These are phyloP conservation scores for Bujurquina vittata DNA, from an alignment of 2,113 vertebrate species.

Conservation along the genomic window DNA sequence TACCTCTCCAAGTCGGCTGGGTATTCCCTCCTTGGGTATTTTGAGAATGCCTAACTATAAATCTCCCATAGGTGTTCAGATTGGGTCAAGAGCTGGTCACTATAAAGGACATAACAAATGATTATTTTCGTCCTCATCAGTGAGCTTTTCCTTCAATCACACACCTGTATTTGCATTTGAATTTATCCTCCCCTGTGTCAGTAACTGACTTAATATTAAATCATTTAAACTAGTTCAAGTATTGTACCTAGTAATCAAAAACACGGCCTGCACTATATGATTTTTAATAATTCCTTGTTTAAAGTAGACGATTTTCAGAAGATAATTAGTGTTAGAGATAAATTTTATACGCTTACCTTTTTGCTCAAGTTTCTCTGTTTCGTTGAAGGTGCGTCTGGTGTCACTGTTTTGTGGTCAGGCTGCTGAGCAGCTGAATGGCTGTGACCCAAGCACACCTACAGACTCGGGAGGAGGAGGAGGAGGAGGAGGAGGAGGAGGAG, in stretches of 20 bases:
- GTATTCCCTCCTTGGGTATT: neutral
- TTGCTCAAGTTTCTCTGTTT: neutral
- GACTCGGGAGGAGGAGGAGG: conserved; percentile 7
- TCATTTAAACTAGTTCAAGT: neutral
- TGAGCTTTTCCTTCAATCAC: neutral
- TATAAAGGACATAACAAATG: neutral
- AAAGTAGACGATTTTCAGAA: too few species aligned
- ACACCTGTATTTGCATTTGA: neutral
- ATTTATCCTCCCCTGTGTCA: neutral
- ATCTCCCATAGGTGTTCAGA: neutral
- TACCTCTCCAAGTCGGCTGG: neutral
- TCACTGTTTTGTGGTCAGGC: neutral
- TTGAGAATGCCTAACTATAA: neutral
- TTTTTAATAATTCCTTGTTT: neutral
- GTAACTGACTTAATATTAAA: neutral
- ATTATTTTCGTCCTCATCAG: neutral
- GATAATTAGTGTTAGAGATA: neutral
- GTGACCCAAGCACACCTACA: neutral
- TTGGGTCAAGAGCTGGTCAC: neutral
- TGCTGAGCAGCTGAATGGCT: neutral
- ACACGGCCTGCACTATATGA: neutral
- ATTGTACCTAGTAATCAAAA: neutral
- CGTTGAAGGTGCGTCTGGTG: neutral
- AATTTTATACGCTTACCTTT: conserved; percentile 34
- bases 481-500: conserved; percentile 1